Evolutionary conservation across 2,797 vertebrate species (phyloP), one percentile per base, ranked within the genome.

Genomic region (Garrulus glandarius): DNA sequence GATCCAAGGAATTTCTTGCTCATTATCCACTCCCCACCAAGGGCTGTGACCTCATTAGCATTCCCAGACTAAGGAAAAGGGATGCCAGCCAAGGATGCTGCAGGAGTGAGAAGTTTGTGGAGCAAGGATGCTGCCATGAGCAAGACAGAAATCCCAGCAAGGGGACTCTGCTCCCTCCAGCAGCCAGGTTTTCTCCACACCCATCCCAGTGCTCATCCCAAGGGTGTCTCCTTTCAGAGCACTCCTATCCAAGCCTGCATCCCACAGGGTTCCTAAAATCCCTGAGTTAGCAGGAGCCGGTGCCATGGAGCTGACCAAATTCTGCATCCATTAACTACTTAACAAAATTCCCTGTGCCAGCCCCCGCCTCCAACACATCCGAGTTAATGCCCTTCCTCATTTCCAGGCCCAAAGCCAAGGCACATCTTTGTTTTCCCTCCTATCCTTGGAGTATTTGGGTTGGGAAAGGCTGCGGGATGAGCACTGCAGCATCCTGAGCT

Each of bases 321-420:
- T 55, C 89, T 44, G 10, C 4, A 5, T 87, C 91, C 95, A 78
- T 92, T 95, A 96, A 86, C 72, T 71, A 91, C 95, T 95, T 95
- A 95, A 96, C 94, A 95, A 95, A 96, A 92, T 76, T 95, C 77
- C 63, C 69, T 27, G 47, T n/a, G 65, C 68, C 76, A 21, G 6
- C 57, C n/a, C 22, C 36, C 0, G 0, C 50, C 46, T 29, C 30
- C 63, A 53, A 13, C 74, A 11, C 70, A 72, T 86, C 50, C 44
- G 3, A 81, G 50, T 95, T 97, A 90, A 97, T 93, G 78, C 26
- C 83, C 44, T 84, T 69, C 87, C 55, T 81, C 55, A 36, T 87
- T 93, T 90, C 92, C 90, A 93, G 94, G 94, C 85, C 92, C 57
- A 44, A 87, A 92, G 92, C 95, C 93, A 97, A 96, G 34, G 46